Base-by-base conservation (phyloP, 2,113 vertebrate species). In the Galeopterus variegatus region DNA sequence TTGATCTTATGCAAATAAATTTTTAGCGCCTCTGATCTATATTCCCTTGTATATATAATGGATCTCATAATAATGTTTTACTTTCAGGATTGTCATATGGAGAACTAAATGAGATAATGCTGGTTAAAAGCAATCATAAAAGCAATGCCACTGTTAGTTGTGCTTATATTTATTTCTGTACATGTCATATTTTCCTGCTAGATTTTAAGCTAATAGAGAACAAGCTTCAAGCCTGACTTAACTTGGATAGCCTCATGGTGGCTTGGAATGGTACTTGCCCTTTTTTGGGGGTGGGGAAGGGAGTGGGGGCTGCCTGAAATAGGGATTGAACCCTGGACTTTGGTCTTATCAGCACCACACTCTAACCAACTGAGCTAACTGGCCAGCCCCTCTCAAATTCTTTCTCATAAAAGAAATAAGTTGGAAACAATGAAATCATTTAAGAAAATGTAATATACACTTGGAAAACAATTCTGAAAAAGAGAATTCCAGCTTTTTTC, bases 391-490 rank as follows among this genome's bases (percentile, higher is more conserved):
- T 45, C 45, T 62, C 18, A 89, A 89, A 73, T 81, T 10, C 12
- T 77, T 95, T 8, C 28, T 80, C 10, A 48, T 41, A 31, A 76
- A 88, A 79, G 67, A 88, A 79, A 48, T 52, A 89, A 48, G 12
- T 36, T 56, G 24, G n/a, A 89, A 90, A 28, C 52, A 80, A 73
- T 36, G 12, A 62, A 41, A 58, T 62, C 60, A 62, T 56, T 84
- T 69, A 31, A 19, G 11, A 85, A 79, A 85, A 65, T 62, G 5
- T 84, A 23, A 56, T 79, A 23, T 60, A 24, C 11, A 33, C 36
- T 86, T 41, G 41, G 48, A 80, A 84, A 89, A 70, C 23, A 76
- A 54, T 70, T 89, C 62, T 89, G 48, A 90, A 89, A 84, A 52
- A 17, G 41, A 82, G 8, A 85, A 33, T 80, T 90, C 3, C 12